phyloP scores from a whole-genome alignment of 2,888 invertebrate species.

The Phalera bucephala region DNA sequence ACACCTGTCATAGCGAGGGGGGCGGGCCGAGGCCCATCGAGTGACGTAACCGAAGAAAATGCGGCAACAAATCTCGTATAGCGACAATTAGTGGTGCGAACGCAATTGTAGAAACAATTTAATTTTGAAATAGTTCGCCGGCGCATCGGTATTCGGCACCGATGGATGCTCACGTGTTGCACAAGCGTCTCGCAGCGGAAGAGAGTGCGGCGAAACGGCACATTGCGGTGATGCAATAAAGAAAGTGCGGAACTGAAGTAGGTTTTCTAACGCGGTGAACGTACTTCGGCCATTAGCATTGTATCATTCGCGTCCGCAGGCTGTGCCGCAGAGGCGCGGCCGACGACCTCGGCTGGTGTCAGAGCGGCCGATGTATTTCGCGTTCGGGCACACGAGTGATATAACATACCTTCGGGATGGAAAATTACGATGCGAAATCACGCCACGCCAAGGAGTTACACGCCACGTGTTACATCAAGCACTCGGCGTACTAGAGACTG shows the following conservation, averaged over 20 bases:
- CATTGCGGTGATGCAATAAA: slow-evolving; percentile 76
- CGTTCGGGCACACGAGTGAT: slow-evolving; percentile 40
- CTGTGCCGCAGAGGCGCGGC: slow-evolving; percentile 47
- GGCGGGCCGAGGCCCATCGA: slow-evolving; percentile 40
- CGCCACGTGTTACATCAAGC: slow-evolving; percentile 60
- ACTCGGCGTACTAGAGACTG: slow-evolving; percentile 53
- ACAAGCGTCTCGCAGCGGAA: slow-evolving; percentile 69
- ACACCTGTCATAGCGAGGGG: slow-evolving; percentile 66
- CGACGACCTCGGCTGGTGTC: slow-evolving; percentile 72
- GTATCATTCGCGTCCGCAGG: slow-evolving; percentile 68
- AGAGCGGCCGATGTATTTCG: slow-evolving; percentile 50
- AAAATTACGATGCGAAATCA: slow-evolving; percentile 54
- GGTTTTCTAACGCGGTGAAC: slow-evolving; percentile 80
- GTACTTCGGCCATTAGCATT: slow-evolving; percentile 74
- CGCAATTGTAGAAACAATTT: slow-evolving; percentile 42
- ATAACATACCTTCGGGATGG: slow-evolving; percentile 53
- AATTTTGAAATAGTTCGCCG: slow-evolving; percentile 51
- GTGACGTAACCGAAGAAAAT: slow-evolving; percentile 68
- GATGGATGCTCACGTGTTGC: slow-evolving; percentile 52
- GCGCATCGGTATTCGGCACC: slow-evolving; percentile 57
- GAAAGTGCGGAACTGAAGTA: slow-evolving; percentile 82
- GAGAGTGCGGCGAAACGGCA: slow-evolving; percentile 76
- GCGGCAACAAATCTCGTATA: slow-evolving; percentile 50
- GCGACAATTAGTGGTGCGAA: slow-evolving; percentile 29
- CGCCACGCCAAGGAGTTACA: slow-evolving; percentile 45